These are phyloP conservation scores for Oreohelix idahoensis DNA, from an alignment of 1,140 invertebrate species.

Conservation along the genomic window DNA sequence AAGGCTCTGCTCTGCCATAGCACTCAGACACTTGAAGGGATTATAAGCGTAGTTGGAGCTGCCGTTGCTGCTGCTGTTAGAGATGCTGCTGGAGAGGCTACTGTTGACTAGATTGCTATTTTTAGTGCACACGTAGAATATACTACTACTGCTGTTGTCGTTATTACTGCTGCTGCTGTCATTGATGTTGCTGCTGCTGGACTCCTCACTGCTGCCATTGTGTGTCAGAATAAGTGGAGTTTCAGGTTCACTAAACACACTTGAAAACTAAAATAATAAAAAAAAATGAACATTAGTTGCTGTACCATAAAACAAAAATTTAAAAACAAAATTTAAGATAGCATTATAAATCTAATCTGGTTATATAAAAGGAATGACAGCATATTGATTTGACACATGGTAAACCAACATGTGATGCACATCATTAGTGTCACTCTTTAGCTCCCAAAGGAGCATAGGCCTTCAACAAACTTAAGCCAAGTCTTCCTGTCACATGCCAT, in stretches of 20 bases:
- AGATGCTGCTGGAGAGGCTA: not conserved
- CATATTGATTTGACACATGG: too few relatives aligned
- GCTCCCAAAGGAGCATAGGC: too few relatives aligned
- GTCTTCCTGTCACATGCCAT: too few relatives aligned
- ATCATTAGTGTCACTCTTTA: too few relatives aligned
- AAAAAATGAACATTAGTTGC: not conserved
- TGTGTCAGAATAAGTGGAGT: not conserved
- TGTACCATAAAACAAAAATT: too few relatives aligned
- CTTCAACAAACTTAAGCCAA: too few relatives aligned
- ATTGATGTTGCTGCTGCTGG: not conserved
- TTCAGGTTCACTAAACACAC: not conserved
- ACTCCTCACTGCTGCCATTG: not conserved
- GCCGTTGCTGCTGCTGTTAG: not conserved
- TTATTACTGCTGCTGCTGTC: conserved; percentile 1
- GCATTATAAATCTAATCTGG: too few relatives aligned
- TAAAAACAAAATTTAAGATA: too few relatives aligned
- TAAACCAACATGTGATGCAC: too few relatives aligned
- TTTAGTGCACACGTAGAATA: not conserved
- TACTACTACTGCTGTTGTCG: not conserved
- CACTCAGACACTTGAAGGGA: conserved; percentile 44
- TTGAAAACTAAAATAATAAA: not conserved
- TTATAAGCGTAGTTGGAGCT: conserved; percentile 26
- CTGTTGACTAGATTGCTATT: not conserved
- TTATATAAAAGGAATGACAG: too few relatives aligned
- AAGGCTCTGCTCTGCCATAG: conserved; percentile 46